Conservation (phyloP, 2,888 invertebrate genomes). For the Aelia acuminata region DNA sequence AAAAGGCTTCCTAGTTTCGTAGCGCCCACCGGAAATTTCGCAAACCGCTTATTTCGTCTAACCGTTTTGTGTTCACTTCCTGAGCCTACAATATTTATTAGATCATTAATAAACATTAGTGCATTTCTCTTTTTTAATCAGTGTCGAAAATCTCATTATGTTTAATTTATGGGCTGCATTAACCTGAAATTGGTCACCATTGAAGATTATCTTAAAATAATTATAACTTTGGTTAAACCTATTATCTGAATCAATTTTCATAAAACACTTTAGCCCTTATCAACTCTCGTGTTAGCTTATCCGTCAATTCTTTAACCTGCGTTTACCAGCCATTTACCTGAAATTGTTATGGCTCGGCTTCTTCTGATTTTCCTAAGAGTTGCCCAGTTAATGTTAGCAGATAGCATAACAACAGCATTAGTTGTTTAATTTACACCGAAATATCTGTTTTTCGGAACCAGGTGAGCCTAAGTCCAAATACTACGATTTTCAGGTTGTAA, state of each 20-base stretch:
- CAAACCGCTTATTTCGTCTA: conserved; percentile 19
- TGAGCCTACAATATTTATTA: neutral
- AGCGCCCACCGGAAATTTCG: conserved; percentile 41
- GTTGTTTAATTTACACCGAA: too few relatives aligned
- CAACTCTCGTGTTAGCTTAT: too few relatives aligned
- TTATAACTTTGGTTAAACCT: too few relatives aligned
- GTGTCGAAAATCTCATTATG: neutral
- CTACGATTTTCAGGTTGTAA: too few relatives aligned
- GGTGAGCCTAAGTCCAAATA: too few relatives aligned
- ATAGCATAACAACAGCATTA: too few relatives aligned
- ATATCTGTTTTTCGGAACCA: too few relatives aligned
- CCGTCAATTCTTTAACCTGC: neutral
- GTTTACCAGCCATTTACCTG: neutral
- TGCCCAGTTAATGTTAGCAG: too few relatives aligned
- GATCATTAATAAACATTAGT: conserved; percentile 35
- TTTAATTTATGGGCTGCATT: conserved; percentile 1
- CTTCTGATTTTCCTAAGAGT: neutral
- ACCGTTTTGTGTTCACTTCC: neutral
- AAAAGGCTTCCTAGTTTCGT: conserved; percentile 15
- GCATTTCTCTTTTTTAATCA: neutral
- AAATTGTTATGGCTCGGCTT: neutral
- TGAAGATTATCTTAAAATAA: neutral
- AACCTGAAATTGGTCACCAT: neutral
- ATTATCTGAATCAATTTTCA: neutral
- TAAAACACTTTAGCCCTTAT: too few relatives aligned